Evolutionary conservation across 2,888 invertebrate genomes (phyloP).

Genomic region (Halocaridina rubra): DNA sequence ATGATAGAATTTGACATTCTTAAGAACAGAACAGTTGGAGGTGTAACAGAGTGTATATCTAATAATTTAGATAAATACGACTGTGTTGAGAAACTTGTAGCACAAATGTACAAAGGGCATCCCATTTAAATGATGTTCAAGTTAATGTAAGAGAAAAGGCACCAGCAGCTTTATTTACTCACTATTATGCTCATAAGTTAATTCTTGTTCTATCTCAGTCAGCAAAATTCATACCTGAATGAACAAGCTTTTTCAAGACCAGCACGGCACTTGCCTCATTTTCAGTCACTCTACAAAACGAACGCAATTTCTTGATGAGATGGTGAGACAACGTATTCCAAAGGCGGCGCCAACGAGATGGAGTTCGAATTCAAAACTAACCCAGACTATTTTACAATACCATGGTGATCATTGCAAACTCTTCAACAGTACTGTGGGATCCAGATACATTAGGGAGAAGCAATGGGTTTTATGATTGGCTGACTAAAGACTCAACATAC

Average conservation of each 20-base stretch:
- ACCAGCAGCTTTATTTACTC: constrained; percentile 14
- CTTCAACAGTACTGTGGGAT: too few species aligned
- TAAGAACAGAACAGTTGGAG: constrained; percentile 24
- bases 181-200: too few species aligned
- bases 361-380: too few species aligned
- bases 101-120: constrained; percentile 12
- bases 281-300: constrained; percentile 21
- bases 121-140: constrained; percentile 25
- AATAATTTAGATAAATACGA: constrained; percentile 22
- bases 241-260: constrained; percentile 24
- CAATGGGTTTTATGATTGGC: too few species aligned
- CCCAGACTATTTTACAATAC: too few species aligned
- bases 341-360: too few species aligned
- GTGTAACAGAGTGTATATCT: constrained; percentile 26
- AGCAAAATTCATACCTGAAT: background rate
- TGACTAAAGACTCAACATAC: too few species aligned
- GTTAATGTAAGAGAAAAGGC: constrained; percentile 31
- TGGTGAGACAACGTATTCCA: too few species aligned
- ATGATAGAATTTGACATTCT: constrained; percentile 32
- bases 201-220: too few species aligned
- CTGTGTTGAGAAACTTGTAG: constrained; percentile 7
- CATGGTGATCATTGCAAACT: too few species aligned
- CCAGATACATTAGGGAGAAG: too few species aligned
- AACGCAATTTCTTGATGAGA: constrained; percentile 36
- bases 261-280: constrained; percentile 30